A percentile compares a stretch with the other conserved stretches of the same genome.
phyloP scores from a whole-genome alignment of 2,113 vertebrate species.

The Sula dactylatra region DNA sequence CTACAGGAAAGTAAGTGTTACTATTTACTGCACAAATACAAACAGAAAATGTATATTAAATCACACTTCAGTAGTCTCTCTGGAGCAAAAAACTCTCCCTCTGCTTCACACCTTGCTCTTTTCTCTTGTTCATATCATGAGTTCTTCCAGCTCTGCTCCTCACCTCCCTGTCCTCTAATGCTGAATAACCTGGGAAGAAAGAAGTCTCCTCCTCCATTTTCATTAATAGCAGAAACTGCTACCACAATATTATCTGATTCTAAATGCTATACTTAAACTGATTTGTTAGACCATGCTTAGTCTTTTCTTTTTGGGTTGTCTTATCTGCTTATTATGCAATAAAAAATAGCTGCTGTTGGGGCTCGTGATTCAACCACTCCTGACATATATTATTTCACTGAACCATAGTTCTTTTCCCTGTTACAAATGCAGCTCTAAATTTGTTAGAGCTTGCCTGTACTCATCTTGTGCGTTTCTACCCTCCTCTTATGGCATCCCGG shows the following conservation, averaged over 20 bases:
- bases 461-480: background rate
- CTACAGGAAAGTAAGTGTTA: background rate
- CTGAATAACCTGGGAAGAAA: background rate
- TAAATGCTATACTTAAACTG: background rate
- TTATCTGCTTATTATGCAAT: conserved; percentile 16
- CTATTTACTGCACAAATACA: conserved; percentile 27
- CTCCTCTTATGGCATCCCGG: background rate
- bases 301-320: background rate
- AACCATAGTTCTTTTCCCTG: background rate
- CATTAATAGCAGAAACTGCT: background rate
- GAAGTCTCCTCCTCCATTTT: background rate
- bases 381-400: background rate
- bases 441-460: background rate
- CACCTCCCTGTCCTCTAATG: background rate
- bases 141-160: background rate
- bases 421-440: conserved; percentile 24
- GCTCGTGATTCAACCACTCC: conserved; percentile 1
- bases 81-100: background rate
- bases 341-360: background rate
- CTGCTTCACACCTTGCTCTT: background rate
- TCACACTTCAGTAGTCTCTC: background rate
- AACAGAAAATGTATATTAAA: background rate
- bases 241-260: background rate
- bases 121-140: background rate
- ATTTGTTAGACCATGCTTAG: background rate